Base-by-base conservation (phyloP, 2,797 vertebrate species). In the Austrolebias charrua region DNA sequence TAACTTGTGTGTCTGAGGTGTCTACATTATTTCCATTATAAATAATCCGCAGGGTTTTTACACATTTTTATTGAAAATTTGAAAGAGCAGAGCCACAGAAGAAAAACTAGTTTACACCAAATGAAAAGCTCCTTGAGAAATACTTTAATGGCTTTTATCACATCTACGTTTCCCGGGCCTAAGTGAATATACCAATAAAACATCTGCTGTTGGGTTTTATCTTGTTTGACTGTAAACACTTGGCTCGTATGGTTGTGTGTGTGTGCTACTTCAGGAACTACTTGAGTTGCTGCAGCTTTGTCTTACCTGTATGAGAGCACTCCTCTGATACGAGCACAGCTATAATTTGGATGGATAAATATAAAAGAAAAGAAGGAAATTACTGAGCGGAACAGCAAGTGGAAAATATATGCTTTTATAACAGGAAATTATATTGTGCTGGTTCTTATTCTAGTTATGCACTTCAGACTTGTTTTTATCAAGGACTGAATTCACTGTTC, bases 121-220 rank as follows among this genome's bases (percentile, higher is more conserved):
- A 67, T 49, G 53, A 43, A 77, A 76, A 55, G 0, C 1, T 66
- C 74, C 63, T 77, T 76, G 47, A 74, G 40, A 52, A 43, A 40
- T 3, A 73, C 59, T 55, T 55, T 53, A 44, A 31, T 53, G 14
- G 43, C 46, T 73, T 59, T 76, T 38, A 49, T 52, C 49, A 6
- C 24, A 51, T 9, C n/a, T 50, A 31, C 13, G 38, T 67, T 63
- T 4, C 62, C 55, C 24, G 24, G 3, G 24, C 24, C 20, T 49
- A 15, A 56, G 14, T 55, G 52, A 58, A 66, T 6, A 42, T 42
- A 12, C 53, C 6, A 51, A 61, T 46, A 42, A 60, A 60, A 69
- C 29, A n/a, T 40, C 10, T 38, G 24, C n/a, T 31, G 24, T 20
- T 60, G 3, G 28, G 10, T 43, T 75, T 35, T 24, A 4, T 45